A percentile compares a stretch with the other conserved stretches of the same genome.
phyloP scores from a whole-genome alignment of 2,888 invertebrate genomes.

The Belgica antarctica region DNA sequence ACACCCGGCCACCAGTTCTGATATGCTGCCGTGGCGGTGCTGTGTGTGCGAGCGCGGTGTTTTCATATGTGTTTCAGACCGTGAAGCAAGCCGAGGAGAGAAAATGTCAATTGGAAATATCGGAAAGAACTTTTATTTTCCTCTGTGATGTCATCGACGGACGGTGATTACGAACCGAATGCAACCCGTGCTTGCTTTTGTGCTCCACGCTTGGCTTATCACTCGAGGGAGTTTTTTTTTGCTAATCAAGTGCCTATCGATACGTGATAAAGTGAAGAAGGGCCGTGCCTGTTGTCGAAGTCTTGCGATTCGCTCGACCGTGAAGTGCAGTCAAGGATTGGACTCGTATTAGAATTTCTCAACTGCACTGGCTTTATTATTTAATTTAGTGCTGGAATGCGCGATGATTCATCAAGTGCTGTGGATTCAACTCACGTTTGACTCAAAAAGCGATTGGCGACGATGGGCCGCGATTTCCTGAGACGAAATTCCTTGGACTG shows the following conservation, averaged over 20 bases:
- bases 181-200: background rate
- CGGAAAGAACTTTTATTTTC: background rate
- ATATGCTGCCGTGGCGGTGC: no score
- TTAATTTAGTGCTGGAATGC: background rate
- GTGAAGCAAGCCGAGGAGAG: no score
- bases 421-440: constrained; percentile 34
- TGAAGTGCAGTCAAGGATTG: no score
- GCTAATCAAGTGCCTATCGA: background rate
- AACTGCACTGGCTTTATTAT: background rate
- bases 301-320: background rate
- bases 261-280: background rate
- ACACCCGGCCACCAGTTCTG: no score
- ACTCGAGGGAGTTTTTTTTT: background rate
- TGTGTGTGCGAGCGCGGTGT: constrained; percentile 7
- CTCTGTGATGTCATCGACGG: constrained; percentile 16
- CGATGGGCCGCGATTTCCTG: background rate
- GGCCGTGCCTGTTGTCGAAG: background rate
- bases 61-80: background rate
- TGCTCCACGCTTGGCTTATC: no score
- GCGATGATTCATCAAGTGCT: constrained; percentile 1
- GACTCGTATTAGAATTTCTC: no score
- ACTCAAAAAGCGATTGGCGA: constrained; percentile 33
- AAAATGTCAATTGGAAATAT: background rate
- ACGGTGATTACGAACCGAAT: background rate
- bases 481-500: constrained; percentile 7